Evolutionary conservation across 2,113 vertebrate genomes (phyloP).

Genomic region (Etia nguti): DNA sequence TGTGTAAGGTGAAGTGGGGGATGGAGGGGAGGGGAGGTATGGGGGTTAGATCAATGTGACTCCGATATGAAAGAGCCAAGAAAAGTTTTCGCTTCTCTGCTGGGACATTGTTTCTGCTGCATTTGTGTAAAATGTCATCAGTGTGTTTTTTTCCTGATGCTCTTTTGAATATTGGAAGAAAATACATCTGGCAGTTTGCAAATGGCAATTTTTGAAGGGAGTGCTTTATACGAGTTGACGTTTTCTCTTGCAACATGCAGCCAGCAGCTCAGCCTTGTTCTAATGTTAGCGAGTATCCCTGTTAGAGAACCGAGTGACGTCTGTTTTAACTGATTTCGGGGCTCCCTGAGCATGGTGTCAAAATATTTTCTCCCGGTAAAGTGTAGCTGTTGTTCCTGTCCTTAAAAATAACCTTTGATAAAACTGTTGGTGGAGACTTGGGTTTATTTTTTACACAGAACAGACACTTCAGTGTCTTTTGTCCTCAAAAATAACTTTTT

Average conservation of each 20-base stretch:
- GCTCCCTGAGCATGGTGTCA: not conserved
- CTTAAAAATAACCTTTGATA: not conserved
- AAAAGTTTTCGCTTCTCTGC: slow-evolving; percentile 10
- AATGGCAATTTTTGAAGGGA: not conserved
- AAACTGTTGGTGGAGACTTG: not conserved
- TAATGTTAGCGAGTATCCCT: not conserved
- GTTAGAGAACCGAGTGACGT: not conserved
- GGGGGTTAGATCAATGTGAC: slow-evolving; percentile 41
- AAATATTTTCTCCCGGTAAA: not conserved
- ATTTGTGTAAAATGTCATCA: slow-evolving; percentile 25
- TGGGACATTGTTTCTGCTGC: slow-evolving; percentile 10
- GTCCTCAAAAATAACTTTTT: not conserved
- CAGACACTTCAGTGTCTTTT: not conserved
- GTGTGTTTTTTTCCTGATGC: not conserved
- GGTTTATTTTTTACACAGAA: not conserved
- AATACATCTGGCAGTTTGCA: not conserved
- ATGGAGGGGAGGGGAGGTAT: slow-evolving; percentile 6
- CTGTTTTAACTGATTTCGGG: not conserved
- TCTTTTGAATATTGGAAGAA: not conserved
- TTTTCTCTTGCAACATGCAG: not conserved
- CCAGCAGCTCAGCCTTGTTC: not conserved
- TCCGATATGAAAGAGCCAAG: slow-evolving; percentile 25
- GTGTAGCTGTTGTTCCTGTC: not conserved
- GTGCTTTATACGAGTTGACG: not conserved
- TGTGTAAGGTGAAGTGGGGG: slow-evolving; percentile 8